Evolutionary conservation across 2,888 invertebrate genomes (phyloP).

Genomic region (Rhopalosiphum nymphaeae): DNA sequence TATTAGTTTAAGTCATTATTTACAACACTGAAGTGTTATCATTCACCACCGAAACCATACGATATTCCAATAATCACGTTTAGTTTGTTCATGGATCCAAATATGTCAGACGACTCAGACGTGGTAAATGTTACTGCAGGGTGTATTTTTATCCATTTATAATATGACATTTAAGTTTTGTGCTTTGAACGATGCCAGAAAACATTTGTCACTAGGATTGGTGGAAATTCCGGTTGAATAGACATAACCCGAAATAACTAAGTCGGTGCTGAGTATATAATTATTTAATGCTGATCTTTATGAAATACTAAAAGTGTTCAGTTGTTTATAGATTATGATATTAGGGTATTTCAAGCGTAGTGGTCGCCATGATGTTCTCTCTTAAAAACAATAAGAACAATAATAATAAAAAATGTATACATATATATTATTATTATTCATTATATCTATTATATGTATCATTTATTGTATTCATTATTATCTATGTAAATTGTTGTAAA

Average conservation of each 20-base stretch:
- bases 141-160: background rate
- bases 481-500: too few species aligned
- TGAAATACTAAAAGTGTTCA: background rate
- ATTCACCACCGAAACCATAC: fast-evolving
- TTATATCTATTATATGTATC: too few species aligned
- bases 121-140: background rate
- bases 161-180: background rate
- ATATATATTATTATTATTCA: too few species aligned
- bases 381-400: too few species aligned
- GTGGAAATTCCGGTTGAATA: background rate
- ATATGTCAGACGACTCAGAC: background rate
- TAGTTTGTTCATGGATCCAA: background rate
- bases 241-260: background rate
- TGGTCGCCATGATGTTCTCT: too few species aligned
- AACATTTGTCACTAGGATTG: background rate
- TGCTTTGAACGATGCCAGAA: background rate
- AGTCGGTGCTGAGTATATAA: background rate
- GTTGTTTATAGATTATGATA: background rate
- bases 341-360: background rate
- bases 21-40: background rate
- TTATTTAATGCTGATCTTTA: background rate
- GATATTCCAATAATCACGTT: background rate
- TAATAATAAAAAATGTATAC: too few species aligned
- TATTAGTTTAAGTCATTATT: background rate
- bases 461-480: too few species aligned